phyloP scores from a whole-genome alignment of 2,888 invertebrate species.

The Drosophila tripunctata region DNA sequence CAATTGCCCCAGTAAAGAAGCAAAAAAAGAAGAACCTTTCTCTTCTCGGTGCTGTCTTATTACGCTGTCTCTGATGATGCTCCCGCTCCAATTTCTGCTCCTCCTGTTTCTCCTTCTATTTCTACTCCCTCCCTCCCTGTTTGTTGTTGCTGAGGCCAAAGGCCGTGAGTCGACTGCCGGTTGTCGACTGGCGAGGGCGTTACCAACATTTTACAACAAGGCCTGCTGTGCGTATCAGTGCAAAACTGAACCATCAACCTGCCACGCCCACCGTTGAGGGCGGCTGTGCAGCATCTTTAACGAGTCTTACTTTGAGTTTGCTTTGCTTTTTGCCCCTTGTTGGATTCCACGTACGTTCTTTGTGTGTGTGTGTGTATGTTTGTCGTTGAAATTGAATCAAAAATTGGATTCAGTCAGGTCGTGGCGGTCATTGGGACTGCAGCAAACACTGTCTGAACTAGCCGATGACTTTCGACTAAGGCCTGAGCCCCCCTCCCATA shows the following conservation, averaged over 20 bases:
- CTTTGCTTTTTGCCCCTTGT: slow-evolving; percentile 13
- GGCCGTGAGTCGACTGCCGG: slow-evolving; percentile 29
- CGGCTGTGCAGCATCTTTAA: slow-evolving; percentile 31
- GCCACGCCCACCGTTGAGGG: slow-evolving; percentile 1
- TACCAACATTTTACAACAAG: slow-evolving; percentile 33
- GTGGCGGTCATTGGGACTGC: slow-evolving; percentile 21
- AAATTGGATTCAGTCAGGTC: slow-evolving; percentile 46
- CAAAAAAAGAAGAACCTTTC: slow-evolving; percentile 35
- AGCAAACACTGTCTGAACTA: neutral
- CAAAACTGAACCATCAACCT: slow-evolving; percentile 10
- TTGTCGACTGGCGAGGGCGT: slow-evolving; percentile 28
- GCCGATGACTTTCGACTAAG: slow-evolving; percentile 19
- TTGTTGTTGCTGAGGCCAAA: slow-evolving; percentile 9
- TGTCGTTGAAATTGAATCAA: slow-evolving; percentile 64
- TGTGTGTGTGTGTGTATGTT: slow-evolving; percentile 44
- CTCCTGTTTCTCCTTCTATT: neutral
- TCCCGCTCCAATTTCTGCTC: slow-evolving; percentile 1
- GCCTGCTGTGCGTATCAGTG: slow-evolving; percentile 55
- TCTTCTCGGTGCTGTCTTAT: slow-evolving; percentile 59
- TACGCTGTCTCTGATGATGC: slow-evolving; percentile 33
- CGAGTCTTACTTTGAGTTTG: slow-evolving; percentile 27
- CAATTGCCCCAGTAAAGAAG: slow-evolving; percentile 55
- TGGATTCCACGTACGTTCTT: neutral
- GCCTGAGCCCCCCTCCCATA: no score
- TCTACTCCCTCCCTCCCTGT: neutral